Conservation (phyloP, 2,888 invertebrate genomes). For the Tachina grossa region DNA sequence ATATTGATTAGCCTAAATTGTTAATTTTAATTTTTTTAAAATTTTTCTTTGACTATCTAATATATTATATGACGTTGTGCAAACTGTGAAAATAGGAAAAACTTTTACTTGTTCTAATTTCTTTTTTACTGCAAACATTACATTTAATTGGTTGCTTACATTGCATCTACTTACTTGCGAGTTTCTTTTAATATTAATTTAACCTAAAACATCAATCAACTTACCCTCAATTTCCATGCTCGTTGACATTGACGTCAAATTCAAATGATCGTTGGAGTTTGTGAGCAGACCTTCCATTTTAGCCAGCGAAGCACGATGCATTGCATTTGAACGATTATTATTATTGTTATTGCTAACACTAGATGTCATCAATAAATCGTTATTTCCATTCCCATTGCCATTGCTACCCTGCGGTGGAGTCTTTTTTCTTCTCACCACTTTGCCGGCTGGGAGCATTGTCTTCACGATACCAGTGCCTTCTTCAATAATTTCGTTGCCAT, state of each 20-base stretch:
- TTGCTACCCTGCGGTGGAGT: conserved; percentile 75
- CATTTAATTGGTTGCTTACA: too few species aligned
- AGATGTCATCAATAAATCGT: conserved; percentile 52
- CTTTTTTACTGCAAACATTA: too few species aligned
- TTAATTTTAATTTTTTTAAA: too few species aligned
- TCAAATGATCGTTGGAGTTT: conserved; percentile 79
- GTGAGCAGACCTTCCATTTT: conserved; percentile 80
- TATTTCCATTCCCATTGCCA: conserved; percentile 58
- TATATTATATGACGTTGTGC: too few species aligned
- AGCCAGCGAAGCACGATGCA: conserved; percentile 86
- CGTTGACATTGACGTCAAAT: conserved; percentile 82
- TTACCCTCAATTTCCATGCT: conserved; percentile 85
- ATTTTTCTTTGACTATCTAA: too few species aligned
- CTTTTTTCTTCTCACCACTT: conserved; percentile 84
- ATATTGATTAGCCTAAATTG: too few species aligned
- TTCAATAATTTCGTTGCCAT: conserved; percentile 78
- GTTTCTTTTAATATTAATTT: background rate
- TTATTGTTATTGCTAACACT: conserved; percentile 74
- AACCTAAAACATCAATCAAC: background rate
- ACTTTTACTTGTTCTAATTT: too few species aligned
- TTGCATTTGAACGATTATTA: conserved; percentile 77
- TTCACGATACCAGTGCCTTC: conserved; percentile 85
- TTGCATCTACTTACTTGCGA: too few species aligned
- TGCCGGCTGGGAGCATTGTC: conserved; percentile 88
- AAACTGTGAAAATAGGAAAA: too few species aligned